A percentile compares a stretch with the other conserved stretches of the same genome.
These are phyloP conservation scores for Drosophila fulvimacula DNA, from an alignment of 2,888 invertebrate species.

Conservation along the genomic window DNA sequence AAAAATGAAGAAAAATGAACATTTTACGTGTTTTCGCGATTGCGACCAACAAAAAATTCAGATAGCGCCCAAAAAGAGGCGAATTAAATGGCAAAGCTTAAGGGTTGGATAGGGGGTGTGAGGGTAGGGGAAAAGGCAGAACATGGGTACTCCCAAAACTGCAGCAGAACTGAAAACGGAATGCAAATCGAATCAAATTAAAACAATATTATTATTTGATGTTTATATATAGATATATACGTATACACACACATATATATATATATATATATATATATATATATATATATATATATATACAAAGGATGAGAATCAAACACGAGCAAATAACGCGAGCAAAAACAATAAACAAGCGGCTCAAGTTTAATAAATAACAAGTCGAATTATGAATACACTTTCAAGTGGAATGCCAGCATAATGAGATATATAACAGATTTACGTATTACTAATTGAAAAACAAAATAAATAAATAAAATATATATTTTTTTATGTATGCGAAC, in stretches of 20 bases:
- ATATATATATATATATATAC: conserved; percentile 1
- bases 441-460: too few relatives aligned
- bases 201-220: conserved; percentile 21
- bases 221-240: background rate
- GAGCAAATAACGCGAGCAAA: conserved; percentile 26
- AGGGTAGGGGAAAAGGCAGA: background rate
- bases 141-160: conserved; percentile 14
- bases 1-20: conserved; percentile 58
- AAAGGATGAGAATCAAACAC: conserved; percentile 43
- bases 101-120: background rate
- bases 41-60: background rate
- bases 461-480: too few relatives aligned
- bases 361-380: background rate
- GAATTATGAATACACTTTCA: conserved; percentile 9
- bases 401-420: background rate
- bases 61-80: conserved; percentile 9
- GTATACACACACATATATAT: background rate
- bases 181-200: conserved; percentile 40
- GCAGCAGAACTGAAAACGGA: conserved; percentile 19
- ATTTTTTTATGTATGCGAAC: too few relatives aligned
- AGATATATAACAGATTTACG: background rate
- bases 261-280: conserved; percentile 1
- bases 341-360: conserved; percentile 15
- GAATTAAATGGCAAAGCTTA: conserved; percentile 4
- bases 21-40: conserved; percentile 52